phyloP scores from a whole-genome alignment of 35 echinoderm and acorn worm genomes.

The Heliocidaris erythrogramma region DNA sequence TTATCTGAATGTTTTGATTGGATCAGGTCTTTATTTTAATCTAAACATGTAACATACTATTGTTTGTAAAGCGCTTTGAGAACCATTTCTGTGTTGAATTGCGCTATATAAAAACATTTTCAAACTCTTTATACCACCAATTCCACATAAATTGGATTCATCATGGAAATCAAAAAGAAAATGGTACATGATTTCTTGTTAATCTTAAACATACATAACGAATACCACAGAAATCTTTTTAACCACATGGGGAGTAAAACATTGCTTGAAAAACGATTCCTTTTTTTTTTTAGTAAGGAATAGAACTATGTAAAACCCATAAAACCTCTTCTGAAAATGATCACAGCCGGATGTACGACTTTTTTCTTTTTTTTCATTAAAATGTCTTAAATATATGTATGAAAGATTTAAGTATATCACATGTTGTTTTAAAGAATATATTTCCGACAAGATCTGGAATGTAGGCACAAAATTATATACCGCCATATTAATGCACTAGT shows the following conservation, averaged over 20 bases:
- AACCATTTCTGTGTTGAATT: no score
- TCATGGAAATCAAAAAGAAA: not conserved
- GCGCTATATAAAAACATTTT: no score
- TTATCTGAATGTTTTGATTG: no score
- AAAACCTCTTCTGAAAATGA: not conserved
- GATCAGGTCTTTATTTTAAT: no score
- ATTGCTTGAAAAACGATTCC: not conserved
- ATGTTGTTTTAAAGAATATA: not conserved
- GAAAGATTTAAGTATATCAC: not conserved
- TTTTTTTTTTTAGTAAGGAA: not conserved
- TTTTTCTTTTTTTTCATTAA: not conserved
- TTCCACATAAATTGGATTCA: slow-evolving; percentile 12
- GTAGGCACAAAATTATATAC: not conserved
- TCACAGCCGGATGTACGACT: no score
- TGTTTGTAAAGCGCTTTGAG: no score
- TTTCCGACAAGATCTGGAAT: not conserved
- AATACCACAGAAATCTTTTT: not conserved
- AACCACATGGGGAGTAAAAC: not conserved
- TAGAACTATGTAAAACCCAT: not conserved
- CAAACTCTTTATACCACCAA: not conserved
- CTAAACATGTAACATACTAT: no score
- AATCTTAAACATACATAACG: not conserved
- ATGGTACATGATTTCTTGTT: not conserved
- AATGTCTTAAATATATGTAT: not conserved
- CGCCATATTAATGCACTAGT: not conserved